phyloP scores from a whole-genome alignment of 2,113 vertebrate species.

The Globicephala melas region DNA sequence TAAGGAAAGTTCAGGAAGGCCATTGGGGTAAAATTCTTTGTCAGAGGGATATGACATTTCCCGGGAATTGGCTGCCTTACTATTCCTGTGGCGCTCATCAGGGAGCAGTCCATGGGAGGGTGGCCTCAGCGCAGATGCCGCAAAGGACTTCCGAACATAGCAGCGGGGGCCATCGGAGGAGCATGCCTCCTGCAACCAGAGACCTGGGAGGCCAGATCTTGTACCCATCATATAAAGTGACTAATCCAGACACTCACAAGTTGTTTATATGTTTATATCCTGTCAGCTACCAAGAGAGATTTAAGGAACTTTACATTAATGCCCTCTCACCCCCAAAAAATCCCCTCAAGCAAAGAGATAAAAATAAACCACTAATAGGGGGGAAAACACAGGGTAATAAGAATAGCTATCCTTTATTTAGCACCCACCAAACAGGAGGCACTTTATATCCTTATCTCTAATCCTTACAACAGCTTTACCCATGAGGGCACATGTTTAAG shows the following conservation, averaged over 20 bases:
- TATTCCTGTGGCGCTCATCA: accelerated
- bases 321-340: neutral
- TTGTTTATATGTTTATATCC: neutral
- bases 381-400: neutral
- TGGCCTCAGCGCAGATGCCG: accelerated
- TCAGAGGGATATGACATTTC: neutral
- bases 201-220: neutral
- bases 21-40: neutral
- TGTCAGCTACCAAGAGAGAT: neutral
- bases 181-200: neutral
- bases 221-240: neutral
- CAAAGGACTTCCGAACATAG: neutral
- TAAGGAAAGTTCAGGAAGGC: neutral
- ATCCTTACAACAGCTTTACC: neutral
- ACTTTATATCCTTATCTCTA: neutral
- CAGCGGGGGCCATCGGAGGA: accelerated
- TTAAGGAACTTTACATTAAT: neutral
- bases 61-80: neutral
- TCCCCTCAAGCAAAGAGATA: neutral
- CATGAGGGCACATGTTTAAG: neutral
- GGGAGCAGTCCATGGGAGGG: neutral
- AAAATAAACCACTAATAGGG: neutral
- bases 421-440: neutral
- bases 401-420: neutral
- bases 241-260: neutral